Percentiles rank a stretch among this genome's conserved stretches.
These are phyloP conservation scores for Rhinolophus ferrumequinum DNA, from an alignment of 2,113 vertebrate species.

Conservation along the genomic window DNA sequence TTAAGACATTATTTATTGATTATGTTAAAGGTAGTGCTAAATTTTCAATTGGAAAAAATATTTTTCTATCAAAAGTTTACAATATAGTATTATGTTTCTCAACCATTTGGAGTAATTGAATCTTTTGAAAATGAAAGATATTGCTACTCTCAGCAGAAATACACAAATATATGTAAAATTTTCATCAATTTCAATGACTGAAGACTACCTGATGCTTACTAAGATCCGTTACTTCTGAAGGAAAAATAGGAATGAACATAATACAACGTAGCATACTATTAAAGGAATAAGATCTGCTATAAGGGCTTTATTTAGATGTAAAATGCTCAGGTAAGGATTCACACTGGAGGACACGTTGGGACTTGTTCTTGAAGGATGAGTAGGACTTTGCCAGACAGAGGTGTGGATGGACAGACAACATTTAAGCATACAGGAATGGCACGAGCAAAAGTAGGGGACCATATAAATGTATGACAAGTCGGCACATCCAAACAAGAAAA, in stretches of 20 bases:
- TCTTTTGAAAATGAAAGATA: conserved; percentile 29
- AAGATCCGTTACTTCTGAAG: neutral
- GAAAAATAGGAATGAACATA: neutral
- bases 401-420: neutral
- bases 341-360: neutral
- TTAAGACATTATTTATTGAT: neutral
- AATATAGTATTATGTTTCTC: neutral
- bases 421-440: neutral
- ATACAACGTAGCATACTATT: neutral
- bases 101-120: neutral
- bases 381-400: neutral
- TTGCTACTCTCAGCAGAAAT: neutral
- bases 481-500: neutral
- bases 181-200: neutral
- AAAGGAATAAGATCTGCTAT: neutral
- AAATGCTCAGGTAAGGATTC: neutral
- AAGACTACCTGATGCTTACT: neutral
- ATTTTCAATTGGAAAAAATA: neutral
- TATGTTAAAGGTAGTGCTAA: neutral
- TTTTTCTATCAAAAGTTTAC: conserved; percentile 6
- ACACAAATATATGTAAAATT: neutral
- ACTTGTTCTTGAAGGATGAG: neutral
- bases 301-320: neutral
- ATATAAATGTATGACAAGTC: neutral
- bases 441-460: neutral